Evolutionary conservation across 2,888 invertebrate species (phyloP).

Genomic region (Limnephilus lunatus): DNA sequence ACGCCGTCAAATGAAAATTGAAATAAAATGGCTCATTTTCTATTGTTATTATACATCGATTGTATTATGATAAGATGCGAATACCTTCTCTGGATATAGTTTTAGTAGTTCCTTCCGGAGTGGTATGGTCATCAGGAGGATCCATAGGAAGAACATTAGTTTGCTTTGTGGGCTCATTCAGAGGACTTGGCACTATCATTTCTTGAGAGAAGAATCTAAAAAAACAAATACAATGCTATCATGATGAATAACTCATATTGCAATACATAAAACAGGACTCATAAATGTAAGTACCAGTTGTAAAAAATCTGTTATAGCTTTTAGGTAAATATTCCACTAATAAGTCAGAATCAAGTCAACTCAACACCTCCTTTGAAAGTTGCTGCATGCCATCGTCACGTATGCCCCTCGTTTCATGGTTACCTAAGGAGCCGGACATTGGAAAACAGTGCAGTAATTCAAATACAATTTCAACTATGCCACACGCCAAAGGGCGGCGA

Average conservation of each 20-base stretch:
- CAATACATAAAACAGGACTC: not conserved
- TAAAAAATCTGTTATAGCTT: too few species aligned
- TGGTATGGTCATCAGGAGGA: conserved; percentile 44
- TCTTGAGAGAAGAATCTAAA: conserved; percentile 77
- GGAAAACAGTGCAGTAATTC: too few species aligned
- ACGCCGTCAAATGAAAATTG: too few species aligned
- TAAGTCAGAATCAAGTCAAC: too few species aligned
- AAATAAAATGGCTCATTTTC: too few species aligned
- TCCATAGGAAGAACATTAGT: conserved; percentile 70
- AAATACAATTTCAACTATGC: too few species aligned
- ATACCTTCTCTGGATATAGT: conserved; percentile 51
- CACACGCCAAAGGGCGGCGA: too few species aligned
- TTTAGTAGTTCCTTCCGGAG: conserved; percentile 53
- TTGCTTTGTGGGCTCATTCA: conserved; percentile 74
- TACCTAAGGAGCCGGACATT: too few species aligned
- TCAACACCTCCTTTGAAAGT: too few species aligned
- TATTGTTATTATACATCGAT: not conserved
- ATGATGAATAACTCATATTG: not conserved
- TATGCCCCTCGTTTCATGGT: too few species aligned
- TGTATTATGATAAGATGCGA: not conserved
- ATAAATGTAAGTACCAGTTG: not conserved
- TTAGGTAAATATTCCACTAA: too few species aligned
- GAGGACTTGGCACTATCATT: conserved; percentile 79
- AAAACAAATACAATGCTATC: not conserved
- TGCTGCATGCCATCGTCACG: too few species aligned